These are phyloP conservation scores for Trogon melanurus DNA, from an alignment of 2,113 vertebrate genomes.

Conservation along the genomic window DNA sequence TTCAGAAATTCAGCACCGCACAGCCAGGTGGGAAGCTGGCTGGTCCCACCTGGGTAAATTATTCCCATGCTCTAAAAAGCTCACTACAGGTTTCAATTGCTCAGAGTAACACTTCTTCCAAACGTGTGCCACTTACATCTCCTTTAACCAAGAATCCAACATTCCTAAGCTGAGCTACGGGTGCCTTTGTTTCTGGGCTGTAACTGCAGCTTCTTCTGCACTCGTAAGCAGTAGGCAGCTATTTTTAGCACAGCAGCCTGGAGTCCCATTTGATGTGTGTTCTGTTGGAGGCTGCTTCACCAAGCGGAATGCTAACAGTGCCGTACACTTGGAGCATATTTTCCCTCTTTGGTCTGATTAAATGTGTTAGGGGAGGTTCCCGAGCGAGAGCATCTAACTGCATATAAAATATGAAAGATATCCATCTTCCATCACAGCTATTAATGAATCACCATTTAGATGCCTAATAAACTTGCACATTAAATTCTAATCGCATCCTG, in stretches of 20 bases:
- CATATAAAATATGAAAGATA: not conserved
- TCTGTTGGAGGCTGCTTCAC: not conserved
- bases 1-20: too few species aligned
- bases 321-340: not conserved
- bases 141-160: not conserved
- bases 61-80: not conserved
- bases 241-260: not conserved
- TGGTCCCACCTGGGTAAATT: not conserved
- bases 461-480: constrained; percentile 4
- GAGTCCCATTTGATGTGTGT: not conserved
- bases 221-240: not conserved
- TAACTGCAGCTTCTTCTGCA: not conserved
- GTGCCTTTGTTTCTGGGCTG: not conserved
- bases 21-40: not conserved
- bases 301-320: rapidly evolving
- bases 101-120: not conserved
- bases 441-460: not conserved
- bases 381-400: not conserved
- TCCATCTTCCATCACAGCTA: not conserved
- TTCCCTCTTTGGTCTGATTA: not conserved
- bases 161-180: rapidly evolving
- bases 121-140: rapidly evolving
- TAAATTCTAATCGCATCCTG: not conserved
- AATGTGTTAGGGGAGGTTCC: not conserved
- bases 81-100: not conserved